Percentiles rank a stretch among this genome's conserved stretches.
These are phyloP conservation scores for Acrocera orbiculus DNA, from an alignment of 2,888 invertebrate genomes.

Conservation along the genomic window DNA sequence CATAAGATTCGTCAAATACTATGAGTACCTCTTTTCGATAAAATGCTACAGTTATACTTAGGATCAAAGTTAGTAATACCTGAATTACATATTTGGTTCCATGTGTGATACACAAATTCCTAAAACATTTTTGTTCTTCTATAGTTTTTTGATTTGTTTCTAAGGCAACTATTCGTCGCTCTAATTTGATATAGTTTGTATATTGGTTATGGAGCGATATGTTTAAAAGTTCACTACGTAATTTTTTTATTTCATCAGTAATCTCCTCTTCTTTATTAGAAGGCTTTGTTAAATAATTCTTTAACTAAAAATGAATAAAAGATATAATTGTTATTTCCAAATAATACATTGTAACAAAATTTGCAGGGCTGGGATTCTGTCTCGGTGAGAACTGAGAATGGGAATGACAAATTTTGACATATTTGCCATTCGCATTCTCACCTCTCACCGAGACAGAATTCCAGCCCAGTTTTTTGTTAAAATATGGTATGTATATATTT, in stretches of 20 bases:
- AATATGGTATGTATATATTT: too few relatives aligned
- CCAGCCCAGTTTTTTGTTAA: too few relatives aligned
- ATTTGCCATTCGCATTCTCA: too few relatives aligned
- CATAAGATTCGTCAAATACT: conserved; percentile 28
- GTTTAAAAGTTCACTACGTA: conserved; percentile 7
- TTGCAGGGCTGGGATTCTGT: too few relatives aligned
- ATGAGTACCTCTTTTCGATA: conserved; percentile 33
- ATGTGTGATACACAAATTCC: conserved; percentile 7
- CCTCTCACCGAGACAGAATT: too few relatives aligned
- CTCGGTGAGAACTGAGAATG: too few relatives aligned
- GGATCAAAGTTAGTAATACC: conserved; percentile 22
- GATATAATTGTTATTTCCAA: too few relatives aligned
- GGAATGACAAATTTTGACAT: too few relatives aligned
- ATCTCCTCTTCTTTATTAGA: conserved; percentile 6
- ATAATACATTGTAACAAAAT: too few relatives aligned
- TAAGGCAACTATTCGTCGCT: conserved; percentile 10
- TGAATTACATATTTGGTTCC: conserved; percentile 26
- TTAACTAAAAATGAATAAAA: conserved; percentile 7
- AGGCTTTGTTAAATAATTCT: conserved; percentile 6
- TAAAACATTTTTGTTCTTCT: neutral
- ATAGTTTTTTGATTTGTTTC: conserved; percentile 6
- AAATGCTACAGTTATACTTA: conserved; percentile 28
- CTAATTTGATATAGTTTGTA: conserved; percentile 10
- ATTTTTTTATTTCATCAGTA: conserved; percentile 5
- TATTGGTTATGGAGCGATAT: conserved; percentile 12